phyloP scores from a whole-genome alignment of 2,888 invertebrate genomes.

The Linnaemya tessellans region DNA sequence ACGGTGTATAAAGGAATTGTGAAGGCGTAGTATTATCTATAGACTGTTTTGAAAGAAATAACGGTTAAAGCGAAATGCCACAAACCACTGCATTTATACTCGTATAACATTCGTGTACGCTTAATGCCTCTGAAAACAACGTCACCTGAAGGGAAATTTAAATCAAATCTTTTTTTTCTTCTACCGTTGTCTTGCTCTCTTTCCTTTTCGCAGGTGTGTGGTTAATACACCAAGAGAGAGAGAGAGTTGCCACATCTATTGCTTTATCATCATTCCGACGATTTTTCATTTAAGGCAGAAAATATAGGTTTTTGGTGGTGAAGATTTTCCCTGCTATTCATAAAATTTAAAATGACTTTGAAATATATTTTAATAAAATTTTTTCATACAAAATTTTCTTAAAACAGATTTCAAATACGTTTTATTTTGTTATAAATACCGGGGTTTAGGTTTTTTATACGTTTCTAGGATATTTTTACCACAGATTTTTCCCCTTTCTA shows the following conservation, averaged over 20 bases:
- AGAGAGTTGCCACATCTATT: not conserved
- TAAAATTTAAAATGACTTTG: no score
- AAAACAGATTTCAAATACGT: no score
- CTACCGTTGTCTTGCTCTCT: not conserved
- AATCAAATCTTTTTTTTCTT: not conserved
- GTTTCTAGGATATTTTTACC: no score
- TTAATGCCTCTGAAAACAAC: not conserved
- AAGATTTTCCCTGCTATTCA: no score
- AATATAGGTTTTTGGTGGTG: no score
- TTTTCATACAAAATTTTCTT: no score
- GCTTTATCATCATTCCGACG: not conserved
- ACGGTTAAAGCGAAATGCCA: not conserved
- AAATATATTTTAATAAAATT: no score
- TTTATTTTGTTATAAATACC: no score
- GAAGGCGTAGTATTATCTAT: constrained; percentile 6
- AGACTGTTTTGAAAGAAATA: constrained; percentile 8
- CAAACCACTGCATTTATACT: not conserved
- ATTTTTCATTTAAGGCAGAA: not conserved
- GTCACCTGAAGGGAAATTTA: not conserved
- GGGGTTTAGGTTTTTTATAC: no score
- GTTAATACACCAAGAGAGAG: not conserved
- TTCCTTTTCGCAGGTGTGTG: not conserved
- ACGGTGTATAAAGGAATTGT: constrained; percentile 6
- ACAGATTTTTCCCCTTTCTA: no score
- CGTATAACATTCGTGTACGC: not conserved